phyloP scores from a whole-genome alignment of 2,113 vertebrate genomes.

The Gymnobelideus leadbeateri region DNA sequence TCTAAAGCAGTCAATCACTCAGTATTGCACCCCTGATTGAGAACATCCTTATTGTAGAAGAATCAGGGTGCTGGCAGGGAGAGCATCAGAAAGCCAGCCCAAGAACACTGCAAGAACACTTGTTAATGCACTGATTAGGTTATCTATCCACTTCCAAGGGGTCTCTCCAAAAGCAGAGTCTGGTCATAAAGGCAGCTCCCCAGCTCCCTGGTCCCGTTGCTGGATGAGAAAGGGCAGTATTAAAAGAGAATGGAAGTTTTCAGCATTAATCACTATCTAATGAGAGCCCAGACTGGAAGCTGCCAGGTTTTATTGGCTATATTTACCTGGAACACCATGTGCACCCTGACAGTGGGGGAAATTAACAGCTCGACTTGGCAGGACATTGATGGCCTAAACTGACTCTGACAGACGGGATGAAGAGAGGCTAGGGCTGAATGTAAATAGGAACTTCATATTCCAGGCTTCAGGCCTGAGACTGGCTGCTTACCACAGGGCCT shows the following conservation, averaged over 20 bases:
- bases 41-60: background rate
- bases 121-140: slow-evolving; percentile 39
- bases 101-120: slow-evolving; percentile 41
- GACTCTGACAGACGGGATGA: slow-evolving; percentile 71
- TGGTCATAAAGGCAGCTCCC: slow-evolving; percentile 12
- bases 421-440: slow-evolving; percentile 50
- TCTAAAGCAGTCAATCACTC: background rate
- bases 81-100: background rate
- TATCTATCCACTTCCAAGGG: background rate
- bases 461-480: slow-evolving; percentile 17
- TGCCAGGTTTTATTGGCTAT: slow-evolving; percentile 72
- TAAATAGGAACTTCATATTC: slow-evolving; percentile 54
- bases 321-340: slow-evolving; percentile 69
- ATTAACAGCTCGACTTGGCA: slow-evolving; percentile 72
- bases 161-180: slow-evolving; percentile 15
- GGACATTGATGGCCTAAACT: slow-evolving; percentile 60
- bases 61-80: background rate
- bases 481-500: slow-evolving; percentile 8
- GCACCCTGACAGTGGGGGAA: slow-evolving; percentile 71
- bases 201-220: slow-evolving; percentile 52
- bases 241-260: slow-evolving; percentile 65
- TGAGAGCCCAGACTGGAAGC: slow-evolving; percentile 71
- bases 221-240: slow-evolving; percentile 52
- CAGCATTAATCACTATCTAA: slow-evolving; percentile 71
- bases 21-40: background rate